These are phyloP conservation scores for Bungarus multicinctus DNA, from an alignment of 2,113 vertebrate species.

Conservation along the genomic window DNA sequence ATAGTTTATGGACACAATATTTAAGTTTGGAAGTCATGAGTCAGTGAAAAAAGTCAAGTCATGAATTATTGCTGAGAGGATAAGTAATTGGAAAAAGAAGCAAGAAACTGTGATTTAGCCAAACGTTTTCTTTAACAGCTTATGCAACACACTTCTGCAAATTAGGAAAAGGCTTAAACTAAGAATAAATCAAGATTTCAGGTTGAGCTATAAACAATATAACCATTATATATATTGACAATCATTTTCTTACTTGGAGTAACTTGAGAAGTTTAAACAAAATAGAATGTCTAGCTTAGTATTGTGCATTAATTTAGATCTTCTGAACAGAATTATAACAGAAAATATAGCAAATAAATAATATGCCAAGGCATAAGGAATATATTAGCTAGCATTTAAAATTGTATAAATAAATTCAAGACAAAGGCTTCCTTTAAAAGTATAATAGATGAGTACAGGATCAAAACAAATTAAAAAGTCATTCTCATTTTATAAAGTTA, in stretches of 20 bases:
- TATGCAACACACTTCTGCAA: background rate
- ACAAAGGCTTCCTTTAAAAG: background rate
- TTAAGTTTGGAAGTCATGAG: background rate
- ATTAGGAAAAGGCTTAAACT: background rate
- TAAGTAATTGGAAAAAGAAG: background rate
- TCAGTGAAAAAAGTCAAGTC: background rate
- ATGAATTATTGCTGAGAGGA: background rate
- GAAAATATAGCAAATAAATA: constrained; percentile 23
- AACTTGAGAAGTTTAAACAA: background rate
- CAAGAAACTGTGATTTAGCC: background rate
- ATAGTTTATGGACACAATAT: background rate
- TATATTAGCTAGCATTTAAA: background rate
- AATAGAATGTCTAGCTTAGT: background rate
- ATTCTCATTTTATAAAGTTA: background rate
- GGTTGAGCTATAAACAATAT: background rate
- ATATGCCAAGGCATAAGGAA: background rate
- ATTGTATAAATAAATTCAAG: background rate
- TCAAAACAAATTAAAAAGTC: background rate
- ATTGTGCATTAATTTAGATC: background rate
- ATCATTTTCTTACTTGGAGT: background rate
- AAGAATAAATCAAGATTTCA: background rate
- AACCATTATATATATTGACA: background rate
- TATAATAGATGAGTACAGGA: background rate
- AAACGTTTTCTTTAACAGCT: background rate
- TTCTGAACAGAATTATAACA: constrained; percentile 15